Evolutionary conservation across 2,113 vertebrate genomes (phyloP).

Genomic region (Corythaeola cristata): DNA sequence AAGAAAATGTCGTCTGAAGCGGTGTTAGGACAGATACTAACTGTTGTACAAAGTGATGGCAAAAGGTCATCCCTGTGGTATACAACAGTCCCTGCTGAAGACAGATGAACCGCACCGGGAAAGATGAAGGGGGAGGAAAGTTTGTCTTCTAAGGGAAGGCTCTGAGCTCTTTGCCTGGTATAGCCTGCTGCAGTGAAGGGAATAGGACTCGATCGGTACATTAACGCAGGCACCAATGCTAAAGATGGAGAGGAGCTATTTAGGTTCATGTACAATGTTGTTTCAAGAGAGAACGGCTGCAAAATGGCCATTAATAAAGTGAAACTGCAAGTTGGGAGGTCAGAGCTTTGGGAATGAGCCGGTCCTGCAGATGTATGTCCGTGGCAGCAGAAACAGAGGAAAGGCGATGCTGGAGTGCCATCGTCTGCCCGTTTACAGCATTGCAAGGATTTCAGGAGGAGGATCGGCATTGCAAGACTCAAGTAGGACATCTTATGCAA

Average conservation of each 20-base stretch:
- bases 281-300: not conserved
- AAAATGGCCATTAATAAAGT: fast-evolving
- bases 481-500: too few relatives aligned
- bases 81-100: not conserved
- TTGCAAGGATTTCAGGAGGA: not conserved
- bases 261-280: not conserved
- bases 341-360: not conserved
- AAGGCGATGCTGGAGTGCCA: conserved; percentile 33
- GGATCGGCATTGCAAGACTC: fast-evolving
- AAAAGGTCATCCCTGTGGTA: not conserved
- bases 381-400: fast-evolving
- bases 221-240: fast-evolving
- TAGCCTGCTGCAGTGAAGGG: fast-evolving
- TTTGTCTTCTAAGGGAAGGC: not conserved
- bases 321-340: not conserved
- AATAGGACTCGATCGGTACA: fast-evolving
- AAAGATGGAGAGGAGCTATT: not conserved
- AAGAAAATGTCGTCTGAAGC: not conserved
- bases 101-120: not conserved
- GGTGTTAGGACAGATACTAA: not conserved
- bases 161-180: not conserved
- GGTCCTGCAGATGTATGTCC: fast-evolving
- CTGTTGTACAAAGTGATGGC: not conserved
- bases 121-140: not conserved
- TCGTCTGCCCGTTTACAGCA: not conserved